A percentile compares a stretch with the other conserved stretches of the same genome.
phyloP scores from a whole-genome alignment of 2,888 invertebrate species.

The Chymomyza caudatula region DNA sequence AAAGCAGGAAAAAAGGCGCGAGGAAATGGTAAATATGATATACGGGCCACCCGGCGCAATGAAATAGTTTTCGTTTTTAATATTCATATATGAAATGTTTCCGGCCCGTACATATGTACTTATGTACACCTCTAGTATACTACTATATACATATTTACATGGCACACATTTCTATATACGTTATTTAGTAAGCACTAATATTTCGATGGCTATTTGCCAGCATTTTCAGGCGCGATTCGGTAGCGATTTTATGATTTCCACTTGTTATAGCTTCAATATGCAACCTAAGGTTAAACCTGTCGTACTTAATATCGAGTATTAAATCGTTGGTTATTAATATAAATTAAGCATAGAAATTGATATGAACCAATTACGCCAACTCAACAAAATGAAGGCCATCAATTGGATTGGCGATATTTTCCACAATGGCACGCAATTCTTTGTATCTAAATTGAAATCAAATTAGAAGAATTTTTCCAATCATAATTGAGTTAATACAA shows the following conservation, averaged over 20 bases:
- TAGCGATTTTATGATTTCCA: not conserved
- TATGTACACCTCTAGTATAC: not conserved
- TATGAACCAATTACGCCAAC: not conserved
- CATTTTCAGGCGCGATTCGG: not conserved
- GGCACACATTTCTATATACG: not conserved
- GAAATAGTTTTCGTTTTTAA: constrained; percentile 15
- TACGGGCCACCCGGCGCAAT: not conserved
- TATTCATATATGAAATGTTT: constrained; percentile 20
- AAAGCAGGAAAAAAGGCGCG: constrained; percentile 5
- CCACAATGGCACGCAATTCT: not conserved
- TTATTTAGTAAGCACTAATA: not conserved
- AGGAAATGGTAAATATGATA: not conserved
- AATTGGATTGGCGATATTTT: not conserved
- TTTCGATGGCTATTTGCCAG: constrained; percentile 1
- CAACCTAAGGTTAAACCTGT: not conserved
- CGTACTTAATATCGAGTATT: not conserved
- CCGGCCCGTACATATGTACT: not conserved
- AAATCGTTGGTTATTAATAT: not conserved
- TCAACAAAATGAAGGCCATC: not conserved
- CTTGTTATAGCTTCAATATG: not conserved
- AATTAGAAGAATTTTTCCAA: not conserved
- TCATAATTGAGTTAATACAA: not conserved
- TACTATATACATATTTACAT: not conserved
- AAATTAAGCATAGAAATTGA: not conserved
- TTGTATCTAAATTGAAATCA: not conserved